A percentile compares a stretch with the other conserved stretches of the same genome.
phyloP scores from a whole-genome alignment of 2,888 invertebrate species.

The Drosophila acutilabella region DNA sequence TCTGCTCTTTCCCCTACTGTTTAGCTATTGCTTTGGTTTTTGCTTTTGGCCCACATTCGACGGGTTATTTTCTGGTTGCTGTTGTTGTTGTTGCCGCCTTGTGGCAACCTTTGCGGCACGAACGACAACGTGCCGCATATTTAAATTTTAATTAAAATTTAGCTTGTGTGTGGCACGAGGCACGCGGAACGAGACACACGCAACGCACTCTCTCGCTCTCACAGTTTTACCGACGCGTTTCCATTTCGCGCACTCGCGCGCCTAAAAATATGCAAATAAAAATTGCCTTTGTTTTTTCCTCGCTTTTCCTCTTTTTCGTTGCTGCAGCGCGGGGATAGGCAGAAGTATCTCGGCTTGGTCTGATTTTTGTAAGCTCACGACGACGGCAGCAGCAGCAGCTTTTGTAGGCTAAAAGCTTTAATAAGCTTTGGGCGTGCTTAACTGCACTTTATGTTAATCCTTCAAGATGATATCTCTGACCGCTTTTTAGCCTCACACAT shows the following conservation, averaged over 20 bases:
- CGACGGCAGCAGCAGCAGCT: slow-evolving; percentile 3
- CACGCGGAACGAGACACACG: slow-evolving; percentile 28
- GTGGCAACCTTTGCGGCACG: slow-evolving; percentile 53
- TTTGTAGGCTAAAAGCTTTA: slow-evolving; percentile 19
- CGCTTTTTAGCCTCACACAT: slow-evolving; percentile 7
- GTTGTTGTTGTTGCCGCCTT: slow-evolving; percentile 6
- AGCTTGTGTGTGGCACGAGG: slow-evolving; percentile 31
- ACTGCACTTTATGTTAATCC: slow-evolving; percentile 44
- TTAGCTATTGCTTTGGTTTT: slow-evolving; percentile 37
- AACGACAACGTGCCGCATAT: slow-evolving; percentile 68
- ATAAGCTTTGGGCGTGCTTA: slow-evolving; percentile 33
- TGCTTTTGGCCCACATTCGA: slow-evolving; percentile 41
- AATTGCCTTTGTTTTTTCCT: slow-evolving; percentile 43
- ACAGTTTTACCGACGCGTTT: slow-evolving; percentile 15
- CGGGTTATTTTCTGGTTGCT: slow-evolving; percentile 12
- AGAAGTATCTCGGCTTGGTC: slow-evolving; percentile 21
- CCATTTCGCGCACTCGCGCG: slow-evolving; percentile 53
- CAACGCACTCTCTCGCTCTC: background rate
- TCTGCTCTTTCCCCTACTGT: background rate
- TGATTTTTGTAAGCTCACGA: slow-evolving; percentile 24
- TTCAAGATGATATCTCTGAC: slow-evolving; percentile 11
- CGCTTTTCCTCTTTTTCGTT: slow-evolving; percentile 3
- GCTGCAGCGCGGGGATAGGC: background rate
- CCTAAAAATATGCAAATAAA: slow-evolving; percentile 73
- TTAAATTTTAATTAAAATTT: slow-evolving; percentile 79